phyloP scores from a whole-genome alignment of 1,140 invertebrate genomes.

The Maconellicoccus hirsutus region DNA sequence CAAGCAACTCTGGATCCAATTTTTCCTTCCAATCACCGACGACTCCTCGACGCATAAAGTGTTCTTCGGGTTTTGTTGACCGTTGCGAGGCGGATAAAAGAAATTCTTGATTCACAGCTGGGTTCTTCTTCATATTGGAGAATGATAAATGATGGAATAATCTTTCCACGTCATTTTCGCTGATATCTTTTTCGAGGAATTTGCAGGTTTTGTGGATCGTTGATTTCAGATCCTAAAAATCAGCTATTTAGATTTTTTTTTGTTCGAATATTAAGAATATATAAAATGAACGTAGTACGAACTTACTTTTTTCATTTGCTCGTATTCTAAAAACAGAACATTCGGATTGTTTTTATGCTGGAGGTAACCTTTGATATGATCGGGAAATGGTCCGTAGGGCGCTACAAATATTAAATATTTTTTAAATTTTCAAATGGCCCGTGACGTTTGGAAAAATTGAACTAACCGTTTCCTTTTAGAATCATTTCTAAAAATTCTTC shows the following conservation, averaged over 20 bases:
- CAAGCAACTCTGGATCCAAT: slow-evolving; percentile 54
- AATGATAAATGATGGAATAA: slow-evolving; percentile 59
- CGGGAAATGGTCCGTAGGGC: slow-evolving; percentile 32
- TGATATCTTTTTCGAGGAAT: slow-evolving; percentile 56
- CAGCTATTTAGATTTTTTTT: neutral
- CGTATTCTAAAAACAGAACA: slow-evolving; percentile 40
- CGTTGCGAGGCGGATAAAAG: slow-evolving; percentile 37
- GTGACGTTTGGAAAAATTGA: too few species aligned
- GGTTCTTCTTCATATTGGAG: slow-evolving; percentile 55
- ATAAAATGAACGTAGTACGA: too few species aligned
- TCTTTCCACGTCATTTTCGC: slow-evolving; percentile 47
- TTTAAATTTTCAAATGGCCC: too few species aligned
- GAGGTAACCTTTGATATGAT: slow-evolving; percentile 35
- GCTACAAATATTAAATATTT: too few species aligned
- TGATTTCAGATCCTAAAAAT: slow-evolving; percentile 41
- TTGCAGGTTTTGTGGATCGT: slow-evolving; percentile 55
- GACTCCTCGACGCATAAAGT: slow-evolving; percentile 69
- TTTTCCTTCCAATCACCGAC: slow-evolving; percentile 75
- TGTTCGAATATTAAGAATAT: too few species aligned
- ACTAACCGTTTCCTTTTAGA: too few species aligned
- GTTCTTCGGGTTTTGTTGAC: slow-evolving; percentile 38
- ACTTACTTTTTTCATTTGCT: slow-evolving; percentile 38
- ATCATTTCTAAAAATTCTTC: too few species aligned
- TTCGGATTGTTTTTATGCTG: slow-evolving; percentile 31
- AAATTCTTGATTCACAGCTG: slow-evolving; percentile 47